phyloP scores from a whole-genome alignment of 2,888 invertebrate genomes.

The Venusia cambrica region DNA sequence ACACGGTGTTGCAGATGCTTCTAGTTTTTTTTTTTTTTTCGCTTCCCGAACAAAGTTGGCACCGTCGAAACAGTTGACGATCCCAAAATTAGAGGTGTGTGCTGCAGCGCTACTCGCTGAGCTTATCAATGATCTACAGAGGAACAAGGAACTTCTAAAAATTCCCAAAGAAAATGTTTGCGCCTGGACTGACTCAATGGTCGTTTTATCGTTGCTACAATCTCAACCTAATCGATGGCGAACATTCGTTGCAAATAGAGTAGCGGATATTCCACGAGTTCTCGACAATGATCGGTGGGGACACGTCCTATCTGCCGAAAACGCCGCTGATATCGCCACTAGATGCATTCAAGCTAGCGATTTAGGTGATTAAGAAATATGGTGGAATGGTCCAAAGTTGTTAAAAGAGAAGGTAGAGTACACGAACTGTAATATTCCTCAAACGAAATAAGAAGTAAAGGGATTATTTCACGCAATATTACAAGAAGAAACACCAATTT shows the following conservation, averaged over 20 bases:
- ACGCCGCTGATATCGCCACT: conserved; percentile 23
- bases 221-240: conserved; percentile 19
- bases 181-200: conserved; percentile 24
- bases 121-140: conserved; percentile 16
- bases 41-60: conserved; percentile 5
- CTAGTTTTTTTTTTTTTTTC: neutral
- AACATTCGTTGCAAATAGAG: conserved; percentile 22
- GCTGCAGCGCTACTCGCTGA: conserved; percentile 25
- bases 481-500: conserved; percentile 8
- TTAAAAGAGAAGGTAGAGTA: too few relatives aligned
- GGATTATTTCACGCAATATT: conserved; percentile 1
- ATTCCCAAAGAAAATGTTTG: conserved; percentile 10
- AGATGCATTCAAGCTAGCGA: too few relatives aligned
- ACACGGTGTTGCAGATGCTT: conserved; percentile 1
- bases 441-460: too few relatives aligned
- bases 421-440: too few relatives aligned
- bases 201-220: conserved; percentile 26
- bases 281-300: conserved; percentile 14
- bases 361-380: too few relatives aligned
- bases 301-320: conserved; percentile 16
- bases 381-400: too few relatives aligned
- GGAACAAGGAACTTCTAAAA: conserved; percentile 15
- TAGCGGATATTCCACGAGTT: conserved; percentile 12
- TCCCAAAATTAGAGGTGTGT: neutral
- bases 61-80: neutral